Percentiles rank a stretch among this genome's conserved stretches.
Evolutionary conservation across 1,140 invertebrate species (phyloP).

Genomic region (Apocrypta bakeri): DNA sequence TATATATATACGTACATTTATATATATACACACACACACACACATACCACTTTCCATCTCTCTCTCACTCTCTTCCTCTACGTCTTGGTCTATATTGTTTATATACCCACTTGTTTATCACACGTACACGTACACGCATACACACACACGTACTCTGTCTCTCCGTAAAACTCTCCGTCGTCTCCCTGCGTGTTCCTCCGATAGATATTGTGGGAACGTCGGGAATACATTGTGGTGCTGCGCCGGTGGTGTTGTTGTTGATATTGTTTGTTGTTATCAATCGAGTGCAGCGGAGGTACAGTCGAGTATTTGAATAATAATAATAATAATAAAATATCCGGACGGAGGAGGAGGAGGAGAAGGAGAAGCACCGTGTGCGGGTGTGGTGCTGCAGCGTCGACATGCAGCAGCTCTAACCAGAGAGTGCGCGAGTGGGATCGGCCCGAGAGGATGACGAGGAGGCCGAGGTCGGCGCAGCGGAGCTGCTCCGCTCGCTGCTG

Average conservation of each 20-base stretch:
- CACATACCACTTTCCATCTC: no score
- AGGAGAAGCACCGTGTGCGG: not conserved
- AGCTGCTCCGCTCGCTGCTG: not conserved
- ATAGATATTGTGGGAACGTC: no score
- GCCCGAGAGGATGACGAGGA: not conserved
- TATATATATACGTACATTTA: no score
- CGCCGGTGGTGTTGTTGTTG: not conserved
- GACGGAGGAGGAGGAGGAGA: not conserved
- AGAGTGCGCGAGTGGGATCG: conserved; percentile 19
- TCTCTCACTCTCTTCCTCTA: no score
- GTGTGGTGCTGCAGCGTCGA: conserved; percentile 6
- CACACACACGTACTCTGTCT: not conserved
- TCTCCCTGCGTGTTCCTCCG: no score
- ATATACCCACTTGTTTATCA: no score
- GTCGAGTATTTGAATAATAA: not conserved
- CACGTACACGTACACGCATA: not conserved
- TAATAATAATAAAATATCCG: not conserved
- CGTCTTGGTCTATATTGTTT: no score
- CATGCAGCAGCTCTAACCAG: not conserved
- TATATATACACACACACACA: no score
- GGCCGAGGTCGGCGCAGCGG: conserved; percentile 10
- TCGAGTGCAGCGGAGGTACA: not conserved
- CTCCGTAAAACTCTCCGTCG: no score
- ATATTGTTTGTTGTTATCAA: not conserved
- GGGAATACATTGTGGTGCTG: not conserved